A percentile compares a stretch with the other conserved stretches of the same genome.
Evolutionary conservation across 2,888 invertebrate species (phyloP).

Genomic region (Steinernema carpocapsae): DNA sequence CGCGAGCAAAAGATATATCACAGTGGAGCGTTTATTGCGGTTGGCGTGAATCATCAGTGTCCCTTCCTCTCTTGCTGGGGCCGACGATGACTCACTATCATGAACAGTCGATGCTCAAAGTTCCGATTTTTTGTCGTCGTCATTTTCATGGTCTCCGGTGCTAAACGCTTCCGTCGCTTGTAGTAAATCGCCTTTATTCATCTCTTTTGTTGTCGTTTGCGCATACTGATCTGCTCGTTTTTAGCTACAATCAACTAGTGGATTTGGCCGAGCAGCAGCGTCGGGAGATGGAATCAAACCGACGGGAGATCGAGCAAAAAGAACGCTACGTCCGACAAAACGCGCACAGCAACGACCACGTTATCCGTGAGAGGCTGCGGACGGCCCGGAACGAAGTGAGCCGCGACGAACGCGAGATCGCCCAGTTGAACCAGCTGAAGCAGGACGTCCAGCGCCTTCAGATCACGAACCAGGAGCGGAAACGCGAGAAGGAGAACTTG

Average conservation of each 20-base stretch:
- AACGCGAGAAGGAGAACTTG: conserved; percentile 95
- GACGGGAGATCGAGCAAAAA: conserved; percentile 45
- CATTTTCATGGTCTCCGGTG: conserved; percentile 18
- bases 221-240: conserved; percentile 31
- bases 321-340: conserved; percentile 26
- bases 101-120: conserved; percentile 12
- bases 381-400: conserved; percentile 55
- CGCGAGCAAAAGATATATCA: not conserved
- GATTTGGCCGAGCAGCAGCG: conserved; percentile 58
- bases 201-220: not conserved
- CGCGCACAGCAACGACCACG: conserved; percentile 29
- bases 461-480: conserved; percentile 40
- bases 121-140: conserved; percentile 17
- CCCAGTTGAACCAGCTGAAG: conserved; percentile 39
- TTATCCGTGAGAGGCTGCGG: conserved; percentile 46
- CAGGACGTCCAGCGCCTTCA: conserved; percentile 46
- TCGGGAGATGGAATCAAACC: conserved; percentile 56
- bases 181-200: not conserved
- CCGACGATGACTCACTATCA: not conserved
- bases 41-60: conserved; percentile 1
- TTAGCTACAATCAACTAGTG: conserved; percentile 54
- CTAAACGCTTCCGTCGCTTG: conserved; percentile 9
- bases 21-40: conserved; percentile 26
- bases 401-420: conserved; percentile 61
- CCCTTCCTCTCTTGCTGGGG: not conserved